A percentile compares a stretch with the other conserved stretches of the same genome.
These are phyloP conservation scores for Oscheius sp. DNA, from an alignment of 2,888 invertebrate genomes.

Conservation along the genomic window DNA sequence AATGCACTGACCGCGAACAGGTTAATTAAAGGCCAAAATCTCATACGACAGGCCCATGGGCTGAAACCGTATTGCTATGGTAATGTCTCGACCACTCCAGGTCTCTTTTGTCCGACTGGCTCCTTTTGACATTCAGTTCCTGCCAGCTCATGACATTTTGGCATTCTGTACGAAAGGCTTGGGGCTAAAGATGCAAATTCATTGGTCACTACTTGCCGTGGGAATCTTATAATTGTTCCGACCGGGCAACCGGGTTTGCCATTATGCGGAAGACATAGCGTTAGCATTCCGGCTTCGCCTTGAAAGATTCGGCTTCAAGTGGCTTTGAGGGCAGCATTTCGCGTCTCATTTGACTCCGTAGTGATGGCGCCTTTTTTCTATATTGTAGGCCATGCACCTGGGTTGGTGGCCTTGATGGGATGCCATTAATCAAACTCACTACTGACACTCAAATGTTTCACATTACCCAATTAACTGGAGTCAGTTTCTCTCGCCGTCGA, in stretches of 20 bases:
- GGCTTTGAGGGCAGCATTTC: constrained; percentile 27
- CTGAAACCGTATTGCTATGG: background rate
- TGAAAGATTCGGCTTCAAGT: constrained; percentile 14
- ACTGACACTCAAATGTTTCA: constrained; percentile 19
- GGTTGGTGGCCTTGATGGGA: constrained; percentile 20
- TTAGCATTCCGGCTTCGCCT: constrained; percentile 11
- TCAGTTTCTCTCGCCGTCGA: constrained; percentile 7
- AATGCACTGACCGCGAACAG: constrained; percentile 24
- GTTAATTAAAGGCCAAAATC: constrained; percentile 29
- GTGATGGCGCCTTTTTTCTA: background rate
- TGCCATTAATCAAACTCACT: constrained; percentile 27
- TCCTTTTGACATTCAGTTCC: background rate
- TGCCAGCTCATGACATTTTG: background rate
- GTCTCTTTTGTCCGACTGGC: background rate
- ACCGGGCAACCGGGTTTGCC: constrained; percentile 1
- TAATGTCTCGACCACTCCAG: background rate
- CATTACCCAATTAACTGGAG: constrained; percentile 17
- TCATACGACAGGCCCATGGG: background rate
- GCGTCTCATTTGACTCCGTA: constrained; percentile 24
- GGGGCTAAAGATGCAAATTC: constrained; percentile 12
- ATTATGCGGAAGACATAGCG: constrained; percentile 23
- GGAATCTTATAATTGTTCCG: constrained; percentile 24
- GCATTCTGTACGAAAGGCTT: background rate
- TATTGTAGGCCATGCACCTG: constrained; percentile 15
- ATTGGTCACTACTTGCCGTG: constrained; percentile 21